These are phyloP conservation scores for Andricus grossulariae DNA, from an alignment of 1,140 invertebrate species.

Conservation along the genomic window DNA sequence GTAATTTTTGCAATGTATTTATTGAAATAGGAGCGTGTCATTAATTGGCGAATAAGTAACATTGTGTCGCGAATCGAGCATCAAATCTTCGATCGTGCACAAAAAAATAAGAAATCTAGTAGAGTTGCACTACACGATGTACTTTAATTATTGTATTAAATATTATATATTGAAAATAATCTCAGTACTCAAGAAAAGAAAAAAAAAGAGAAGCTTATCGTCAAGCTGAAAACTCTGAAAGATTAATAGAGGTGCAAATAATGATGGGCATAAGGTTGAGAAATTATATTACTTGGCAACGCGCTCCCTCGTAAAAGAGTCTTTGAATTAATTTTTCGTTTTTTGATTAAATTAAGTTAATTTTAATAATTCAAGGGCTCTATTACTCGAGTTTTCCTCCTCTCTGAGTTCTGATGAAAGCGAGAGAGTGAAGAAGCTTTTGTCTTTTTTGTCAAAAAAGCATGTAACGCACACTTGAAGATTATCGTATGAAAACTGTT, in stretches of 20 bases:
- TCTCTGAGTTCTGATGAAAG: constrained; percentile 7
- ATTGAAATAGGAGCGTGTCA: background rate
- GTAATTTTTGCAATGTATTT: constrained; percentile 24
- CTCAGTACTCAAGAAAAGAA: constrained; percentile 20
- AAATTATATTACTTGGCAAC: background rate
- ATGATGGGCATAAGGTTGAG: constrained; percentile 16
- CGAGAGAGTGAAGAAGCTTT: background rate
- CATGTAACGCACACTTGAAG: constrained; percentile 11
- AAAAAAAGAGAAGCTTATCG: constrained; percentile 2
- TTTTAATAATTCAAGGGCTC: background rate
- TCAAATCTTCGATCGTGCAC: constrained; percentile 13
- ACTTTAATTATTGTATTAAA: constrained; percentile 22
- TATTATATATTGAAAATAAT: constrained; percentile 27
- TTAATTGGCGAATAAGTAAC: constrained; percentile 11
- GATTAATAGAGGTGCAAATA: constrained; percentile 9
- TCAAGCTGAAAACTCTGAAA: constrained; percentile 7
- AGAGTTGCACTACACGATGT: constrained; percentile 23
- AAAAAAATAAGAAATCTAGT: constrained; percentile 21
- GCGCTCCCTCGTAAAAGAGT: constrained; percentile 13
- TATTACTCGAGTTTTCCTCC: constrained; percentile 1
- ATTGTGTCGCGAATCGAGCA: constrained; percentile 13
- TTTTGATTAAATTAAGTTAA: background rate
- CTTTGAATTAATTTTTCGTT: background rate
- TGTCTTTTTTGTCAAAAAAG: background rate
- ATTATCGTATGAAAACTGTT: constrained; percentile 7